These are phyloP conservation scores for Oreochromis aureus DNA, from an alignment of 2,113 vertebrate genomes.

Conservation along the genomic window DNA sequence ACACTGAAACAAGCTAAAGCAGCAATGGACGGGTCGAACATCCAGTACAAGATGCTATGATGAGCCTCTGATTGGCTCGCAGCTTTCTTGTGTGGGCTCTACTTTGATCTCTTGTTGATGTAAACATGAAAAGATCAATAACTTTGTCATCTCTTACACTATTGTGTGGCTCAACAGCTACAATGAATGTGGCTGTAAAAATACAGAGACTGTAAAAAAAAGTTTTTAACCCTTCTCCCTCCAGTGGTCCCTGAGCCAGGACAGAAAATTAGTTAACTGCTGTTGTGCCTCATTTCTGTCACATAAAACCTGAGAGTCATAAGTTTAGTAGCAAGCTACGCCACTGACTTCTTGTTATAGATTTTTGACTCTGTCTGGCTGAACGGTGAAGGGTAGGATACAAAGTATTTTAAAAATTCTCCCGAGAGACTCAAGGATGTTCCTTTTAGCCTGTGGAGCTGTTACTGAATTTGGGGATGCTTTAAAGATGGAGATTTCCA, in stretches of 20 bases:
- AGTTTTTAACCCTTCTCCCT: neutral
- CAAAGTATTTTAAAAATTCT: neutral
- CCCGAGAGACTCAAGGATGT: neutral
- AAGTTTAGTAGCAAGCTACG: neutral
- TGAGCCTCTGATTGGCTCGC: neutral
- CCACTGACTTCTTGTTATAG: neutral
- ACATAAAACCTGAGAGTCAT: neutral
- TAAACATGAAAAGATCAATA: neutral
- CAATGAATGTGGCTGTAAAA: neutral
- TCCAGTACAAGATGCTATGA: neutral
- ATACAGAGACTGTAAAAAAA: neutral
- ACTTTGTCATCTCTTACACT: neutral
- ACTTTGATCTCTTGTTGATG: neutral
- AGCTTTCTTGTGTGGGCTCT: neutral
- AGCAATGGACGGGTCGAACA: neutral
- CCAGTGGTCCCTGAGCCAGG: neutral
- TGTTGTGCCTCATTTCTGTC: neutral
- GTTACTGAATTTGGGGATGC: neutral
- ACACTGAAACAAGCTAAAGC: fast-evolving
- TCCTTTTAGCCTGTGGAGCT: fast-evolving
- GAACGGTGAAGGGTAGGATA: neutral
- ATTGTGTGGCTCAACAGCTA: neutral
- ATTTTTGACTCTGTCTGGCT: neutral
- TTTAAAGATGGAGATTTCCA: neutral
- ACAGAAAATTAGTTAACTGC: neutral